A percentile compares a stretch with the other conserved stretches of the same genome.
phyloP scores from a whole-genome alignment of 2,888 invertebrate genomes.

The Troilus luridus region DNA sequence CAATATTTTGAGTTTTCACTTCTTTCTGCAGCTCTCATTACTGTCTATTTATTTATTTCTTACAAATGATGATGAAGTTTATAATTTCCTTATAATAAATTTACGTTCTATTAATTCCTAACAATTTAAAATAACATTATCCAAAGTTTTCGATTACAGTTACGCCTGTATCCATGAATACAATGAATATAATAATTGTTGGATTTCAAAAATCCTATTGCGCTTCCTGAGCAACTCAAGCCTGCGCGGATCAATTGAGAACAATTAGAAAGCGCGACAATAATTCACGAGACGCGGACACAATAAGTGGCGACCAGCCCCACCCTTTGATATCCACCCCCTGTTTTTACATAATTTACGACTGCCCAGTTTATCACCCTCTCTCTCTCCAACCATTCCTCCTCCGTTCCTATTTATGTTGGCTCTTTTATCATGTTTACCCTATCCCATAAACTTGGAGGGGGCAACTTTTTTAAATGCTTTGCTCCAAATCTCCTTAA shows the following conservation, averaged over 20 bases:
- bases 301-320: background rate
- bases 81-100: too few relatives aligned
- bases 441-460: background rate
- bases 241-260: background rate
- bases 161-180: too few relatives aligned
- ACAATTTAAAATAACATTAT: too few relatives aligned
- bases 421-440: slow-evolving; percentile 18
- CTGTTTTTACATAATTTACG: slow-evolving; percentile 34
- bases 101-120: too few relatives aligned
- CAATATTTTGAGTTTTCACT: too few relatives aligned
- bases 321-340: background rate
- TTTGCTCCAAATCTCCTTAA: background rate
- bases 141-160: too few relatives aligned
- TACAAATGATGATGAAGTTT: too few relatives aligned
- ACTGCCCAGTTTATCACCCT: slow-evolving; percentile 16
- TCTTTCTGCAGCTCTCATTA: too few relatives aligned
- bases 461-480: background rate
- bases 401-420: background rate
- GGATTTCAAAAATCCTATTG: too few relatives aligned
- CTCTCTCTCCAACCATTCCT: background rate
- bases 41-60: too few relatives aligned
- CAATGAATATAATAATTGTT: background rate
- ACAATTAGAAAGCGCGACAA: background rate
- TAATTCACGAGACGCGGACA: background rate
- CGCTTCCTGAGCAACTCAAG: background rate